Conservation (phyloP, 2,888 invertebrate genomes). For the Prosopocoilus inquinatus region DNA sequence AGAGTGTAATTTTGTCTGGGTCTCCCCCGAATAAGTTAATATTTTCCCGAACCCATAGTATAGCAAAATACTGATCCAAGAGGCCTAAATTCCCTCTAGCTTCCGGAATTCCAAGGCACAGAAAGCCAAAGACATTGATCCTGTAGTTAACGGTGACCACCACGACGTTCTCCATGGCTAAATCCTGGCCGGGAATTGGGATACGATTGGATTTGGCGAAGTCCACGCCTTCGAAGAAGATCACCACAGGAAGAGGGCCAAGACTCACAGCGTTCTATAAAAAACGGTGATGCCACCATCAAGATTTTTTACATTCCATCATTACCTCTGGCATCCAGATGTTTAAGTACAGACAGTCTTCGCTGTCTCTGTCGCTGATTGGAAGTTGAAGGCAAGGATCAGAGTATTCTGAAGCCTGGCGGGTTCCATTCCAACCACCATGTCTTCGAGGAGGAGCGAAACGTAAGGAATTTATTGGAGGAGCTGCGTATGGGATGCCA, state of each 20-base stretch:
- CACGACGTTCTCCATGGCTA: slow-evolving; percentile 68
- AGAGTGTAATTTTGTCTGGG: slow-evolving; percentile 71
- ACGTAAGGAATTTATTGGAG: slow-evolving; percentile 70
- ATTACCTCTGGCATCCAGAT: slow-evolving; percentile 81
- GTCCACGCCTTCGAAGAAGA: slow-evolving; percentile 67
- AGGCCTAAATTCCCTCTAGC: slow-evolving; percentile 83
- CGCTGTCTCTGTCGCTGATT: slow-evolving; percentile 52
- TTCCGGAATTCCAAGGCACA: slow-evolving; percentile 55
- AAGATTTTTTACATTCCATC: neutral
- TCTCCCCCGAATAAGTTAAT: slow-evolving; percentile 80
- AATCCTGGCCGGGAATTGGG: slow-evolving; percentile 65
- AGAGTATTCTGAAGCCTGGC: slow-evolving; percentile 67
- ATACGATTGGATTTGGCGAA: slow-evolving; percentile 54
- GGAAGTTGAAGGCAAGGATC: slow-evolving; percentile 67
- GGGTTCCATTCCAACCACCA: slow-evolving; percentile 68
- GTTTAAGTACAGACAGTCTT: slow-evolving; percentile 89
- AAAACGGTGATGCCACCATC: neutral
- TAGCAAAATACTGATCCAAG: slow-evolving; percentile 79
- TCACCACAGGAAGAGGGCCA: slow-evolving; percentile 65
- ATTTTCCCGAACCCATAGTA: slow-evolving; percentile 75
- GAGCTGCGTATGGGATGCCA: slow-evolving; percentile 79
- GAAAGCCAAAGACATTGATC: slow-evolving; percentile 69
- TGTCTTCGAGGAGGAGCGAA: slow-evolving; percentile 73
- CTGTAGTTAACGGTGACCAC: slow-evolving; percentile 71
- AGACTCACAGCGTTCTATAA: slow-evolving; percentile 38